Base-by-base conservation (phyloP, 2,888 invertebrate species). In the Aspidiotus rigidus region DNA sequence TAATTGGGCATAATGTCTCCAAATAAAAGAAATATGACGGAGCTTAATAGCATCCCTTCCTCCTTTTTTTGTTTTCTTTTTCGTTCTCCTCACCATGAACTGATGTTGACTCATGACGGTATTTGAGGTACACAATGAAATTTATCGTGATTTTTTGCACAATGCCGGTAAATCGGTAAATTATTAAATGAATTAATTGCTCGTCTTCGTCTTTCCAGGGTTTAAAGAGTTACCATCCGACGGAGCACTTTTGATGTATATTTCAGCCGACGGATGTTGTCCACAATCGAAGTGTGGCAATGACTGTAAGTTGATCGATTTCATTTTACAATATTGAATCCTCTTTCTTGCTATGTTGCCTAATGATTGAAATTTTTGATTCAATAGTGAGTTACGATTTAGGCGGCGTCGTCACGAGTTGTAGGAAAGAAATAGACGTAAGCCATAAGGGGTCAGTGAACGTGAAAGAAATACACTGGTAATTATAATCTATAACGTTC, bases 141-240 rank as follows among this genome's bases (percentile, higher is more conserved):
- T 15, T 53, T 49, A 41, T 60, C 56, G 15, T 60, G 8, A 28
- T 17, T 28, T 16, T 28, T 13, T 39, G 13, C 11, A 11, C 54
- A 63, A 40, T 13, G 1, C 7, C 70, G 8, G 6, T 7, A 49
- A 55, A 17, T 53, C 40, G 11, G 15, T 6, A 8, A 13, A 40
- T 6, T 40, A 66, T 13, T 10, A 1, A 59, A 60, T 16, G 28
- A 13, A 28, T 44, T 56, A 49, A 53, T 40, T n/a, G 39, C 41
- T 64, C 13, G n/a, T 28, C 42, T 55, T 10, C 57, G 53, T 40
- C 56, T 49, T 73, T 73, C 10, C 87, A 76, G 91, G 93, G 72
- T 93, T 93, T 80, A 93, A 93, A 78, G 96, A 97, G 79, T 83
- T 97, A 74, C 92, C 94, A 10, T 85, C 89, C 6, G 92, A 91